Evolutionary conservation across 2,888 invertebrate species (phyloP).

Genomic region (Drosophila recens): DNA sequence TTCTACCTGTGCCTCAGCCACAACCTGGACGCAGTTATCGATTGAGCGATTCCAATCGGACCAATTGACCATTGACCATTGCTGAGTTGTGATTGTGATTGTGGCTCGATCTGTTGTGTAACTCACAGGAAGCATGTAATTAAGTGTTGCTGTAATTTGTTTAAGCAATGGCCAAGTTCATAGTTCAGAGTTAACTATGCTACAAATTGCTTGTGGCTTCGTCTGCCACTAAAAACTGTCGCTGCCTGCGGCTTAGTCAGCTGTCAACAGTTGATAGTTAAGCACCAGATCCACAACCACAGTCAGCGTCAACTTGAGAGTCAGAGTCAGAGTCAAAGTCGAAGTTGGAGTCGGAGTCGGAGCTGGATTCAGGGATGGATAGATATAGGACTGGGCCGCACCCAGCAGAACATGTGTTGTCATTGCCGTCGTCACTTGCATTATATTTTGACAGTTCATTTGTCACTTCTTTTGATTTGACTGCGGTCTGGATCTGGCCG

Average conservation of each 20-base stretch:
- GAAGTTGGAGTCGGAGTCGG: background rate
- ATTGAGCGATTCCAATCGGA: slow-evolving; percentile 71
- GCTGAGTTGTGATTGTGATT: slow-evolving; percentile 28
- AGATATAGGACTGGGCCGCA: slow-evolving; percentile 41
- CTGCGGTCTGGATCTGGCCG: slow-evolving; percentile 46
- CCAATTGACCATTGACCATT: slow-evolving; percentile 38
- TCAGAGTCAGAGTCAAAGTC: background rate
- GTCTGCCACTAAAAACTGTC: slow-evolving; percentile 60
- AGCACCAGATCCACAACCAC: slow-evolving; percentile 19
- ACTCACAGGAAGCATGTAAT: slow-evolving; percentile 69
- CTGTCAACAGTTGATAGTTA: slow-evolving; percentile 68
- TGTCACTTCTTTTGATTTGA: slow-evolving; percentile 75
- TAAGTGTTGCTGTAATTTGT: slow-evolving; percentile 68
- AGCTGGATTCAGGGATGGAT: slow-evolving; percentile 6
- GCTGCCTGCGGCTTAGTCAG: slow-evolving; percentile 68
- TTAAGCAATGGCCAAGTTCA: slow-evolving; percentile 39
- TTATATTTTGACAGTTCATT: slow-evolving; percentile 79
- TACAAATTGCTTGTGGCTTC: slow-evolving; percentile 59
- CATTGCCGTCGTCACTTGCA: slow-evolving; percentile 71
- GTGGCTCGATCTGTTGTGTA: slow-evolving; percentile 37
- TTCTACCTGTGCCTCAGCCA: slow-evolving; percentile 48
- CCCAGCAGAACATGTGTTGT: slow-evolving; percentile 69
- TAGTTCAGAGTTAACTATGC: slow-evolving; percentile 46
- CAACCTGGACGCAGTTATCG: slow-evolving; percentile 52
- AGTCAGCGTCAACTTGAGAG: background rate